phyloP scores from a whole-genome alignment of 2,797 vertebrate species.

The Tachyglossus aculeatus region DNA sequence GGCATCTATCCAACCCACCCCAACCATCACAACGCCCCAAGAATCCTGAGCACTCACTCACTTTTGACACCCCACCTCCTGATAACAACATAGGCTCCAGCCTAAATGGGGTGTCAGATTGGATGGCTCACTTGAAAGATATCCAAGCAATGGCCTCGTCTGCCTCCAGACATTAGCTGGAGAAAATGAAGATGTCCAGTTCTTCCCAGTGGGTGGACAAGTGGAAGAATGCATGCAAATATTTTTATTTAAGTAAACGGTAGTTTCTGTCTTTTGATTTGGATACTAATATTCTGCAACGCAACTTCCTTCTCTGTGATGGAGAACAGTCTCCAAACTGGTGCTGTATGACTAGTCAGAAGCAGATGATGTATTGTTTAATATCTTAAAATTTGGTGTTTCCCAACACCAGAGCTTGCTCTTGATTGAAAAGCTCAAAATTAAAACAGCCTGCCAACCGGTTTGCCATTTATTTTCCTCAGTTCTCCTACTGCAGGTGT shows the following conservation, averaged over 20 bases:
- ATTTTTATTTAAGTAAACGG: background rate
- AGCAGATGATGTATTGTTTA: background rate
- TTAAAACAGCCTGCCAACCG: constrained; percentile 58
- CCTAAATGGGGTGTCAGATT: too few relatives aligned
- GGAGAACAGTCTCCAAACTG: background rate
- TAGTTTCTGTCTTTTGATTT: background rate
- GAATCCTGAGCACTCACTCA: too few relatives aligned
- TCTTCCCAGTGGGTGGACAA: too few relatives aligned
- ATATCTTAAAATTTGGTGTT: constrained; percentile 19
- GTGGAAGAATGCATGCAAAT: background rate
- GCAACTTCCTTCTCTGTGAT: background rate
- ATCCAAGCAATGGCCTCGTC: too few relatives aligned
- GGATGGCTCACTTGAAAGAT: too few relatives aligned
- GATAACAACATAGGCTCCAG: too few relatives aligned
- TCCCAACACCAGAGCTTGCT: background rate
- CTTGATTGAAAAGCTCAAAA: too few relatives aligned
- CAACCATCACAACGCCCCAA: too few relatives aligned
- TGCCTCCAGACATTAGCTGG: too few relatives aligned
- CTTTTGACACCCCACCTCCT: too few relatives aligned
- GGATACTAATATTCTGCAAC: background rate
- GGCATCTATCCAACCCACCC: too few relatives aligned
- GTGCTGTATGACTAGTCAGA: background rate
- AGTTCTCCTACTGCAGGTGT: constrained; percentile 50
- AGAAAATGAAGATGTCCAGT: too few relatives aligned
- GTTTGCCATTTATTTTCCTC: constrained; percentile 46